Evolutionary conservation across 92 coral and sea anemone species (phyloP), one percentile per base, ranked within the genome.

Genomic region (Porites evermanni): DNA sequence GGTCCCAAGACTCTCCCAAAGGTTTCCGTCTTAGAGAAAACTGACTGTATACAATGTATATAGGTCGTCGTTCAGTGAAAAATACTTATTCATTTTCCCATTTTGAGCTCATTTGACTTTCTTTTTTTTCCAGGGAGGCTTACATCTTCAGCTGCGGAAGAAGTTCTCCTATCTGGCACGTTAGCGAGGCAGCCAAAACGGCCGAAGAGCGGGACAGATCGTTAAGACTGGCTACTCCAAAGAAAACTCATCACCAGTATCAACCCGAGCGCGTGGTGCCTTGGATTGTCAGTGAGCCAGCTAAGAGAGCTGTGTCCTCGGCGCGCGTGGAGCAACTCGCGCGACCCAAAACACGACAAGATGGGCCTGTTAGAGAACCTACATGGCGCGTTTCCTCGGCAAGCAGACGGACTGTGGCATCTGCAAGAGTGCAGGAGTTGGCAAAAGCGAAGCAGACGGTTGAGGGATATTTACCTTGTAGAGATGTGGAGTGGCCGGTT

Each of bases 121-220:
- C 68, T 44, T 61, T 66, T 78, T 67, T 73, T 74, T 70, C 3
- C 86, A 91, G 94, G 69, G 92, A 74, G 24, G 85, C 84, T 50
- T 90, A 93, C 69, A 83, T 89, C 76, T 92, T 89, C 44, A 81
- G 99, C 83, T 91, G 98, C 61, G 99, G 99, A 14, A 90, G 99
- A 53, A 90, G 95, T 64, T 92, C 99, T 18, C 98, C 99, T 9
- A 92, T 97, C 38, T 95, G 99, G 98, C 85, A 74, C 58, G 98
- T 97, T 8, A 89, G 91, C 63, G 92, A 94, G 54, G 94, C 98
- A 24, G 98, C 98, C 75, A 97, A 86, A 78, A 89, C 95, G 74
- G 93, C 95, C 3, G 98, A 90, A 79, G 99, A 97, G 74, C 88
- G 99, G 6, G 95, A 91, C 68, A 88, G 92, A 24, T 87, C 99